A percentile compares a stretch with the other conserved stretches of the same genome.
Evolutionary conservation across 2,113 vertebrate species (phyloP).

Genomic region (Colinus virginianus): DNA sequence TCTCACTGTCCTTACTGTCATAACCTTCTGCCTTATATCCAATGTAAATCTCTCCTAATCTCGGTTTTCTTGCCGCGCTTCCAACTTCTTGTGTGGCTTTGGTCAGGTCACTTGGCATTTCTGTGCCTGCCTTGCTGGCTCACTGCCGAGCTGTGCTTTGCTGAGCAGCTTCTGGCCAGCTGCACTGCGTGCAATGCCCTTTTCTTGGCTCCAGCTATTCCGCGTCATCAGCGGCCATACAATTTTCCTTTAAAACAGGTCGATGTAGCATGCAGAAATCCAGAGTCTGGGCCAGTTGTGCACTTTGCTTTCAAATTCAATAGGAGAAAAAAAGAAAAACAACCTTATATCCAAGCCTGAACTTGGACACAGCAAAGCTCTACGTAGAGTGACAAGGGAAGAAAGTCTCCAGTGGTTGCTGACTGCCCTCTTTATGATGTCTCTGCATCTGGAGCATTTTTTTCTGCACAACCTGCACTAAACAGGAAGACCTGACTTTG

Average conservation of each 20-base stretch:
- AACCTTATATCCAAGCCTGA: background rate
- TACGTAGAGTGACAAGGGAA: background rate
- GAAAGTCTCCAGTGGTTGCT: background rate
- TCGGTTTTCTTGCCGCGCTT: background rate
- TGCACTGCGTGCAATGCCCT: background rate
- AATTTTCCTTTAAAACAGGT: background rate
- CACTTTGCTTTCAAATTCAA: constrained; percentile 12
- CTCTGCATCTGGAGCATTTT: background rate
- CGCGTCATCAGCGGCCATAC: background rate
- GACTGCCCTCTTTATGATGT: background rate
- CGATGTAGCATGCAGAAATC: accelerated
- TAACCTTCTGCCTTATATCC: too few relatives aligned
- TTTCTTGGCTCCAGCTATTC: background rate
- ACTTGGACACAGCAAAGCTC: accelerated
- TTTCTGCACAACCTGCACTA: background rate
- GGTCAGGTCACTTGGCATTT: background rate
- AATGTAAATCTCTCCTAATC: too few relatives aligned
- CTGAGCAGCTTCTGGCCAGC: background rate
- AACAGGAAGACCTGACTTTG: background rate
- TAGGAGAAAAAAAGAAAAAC: background rate
- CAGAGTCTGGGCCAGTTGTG: background rate
- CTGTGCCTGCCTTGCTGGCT: background rate
- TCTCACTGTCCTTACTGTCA: too few relatives aligned
- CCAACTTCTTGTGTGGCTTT: background rate
- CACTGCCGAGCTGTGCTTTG: accelerated